Conservation (phyloP, 2,888 invertebrate genomes). For the Cremastinae sp. region DNA sequence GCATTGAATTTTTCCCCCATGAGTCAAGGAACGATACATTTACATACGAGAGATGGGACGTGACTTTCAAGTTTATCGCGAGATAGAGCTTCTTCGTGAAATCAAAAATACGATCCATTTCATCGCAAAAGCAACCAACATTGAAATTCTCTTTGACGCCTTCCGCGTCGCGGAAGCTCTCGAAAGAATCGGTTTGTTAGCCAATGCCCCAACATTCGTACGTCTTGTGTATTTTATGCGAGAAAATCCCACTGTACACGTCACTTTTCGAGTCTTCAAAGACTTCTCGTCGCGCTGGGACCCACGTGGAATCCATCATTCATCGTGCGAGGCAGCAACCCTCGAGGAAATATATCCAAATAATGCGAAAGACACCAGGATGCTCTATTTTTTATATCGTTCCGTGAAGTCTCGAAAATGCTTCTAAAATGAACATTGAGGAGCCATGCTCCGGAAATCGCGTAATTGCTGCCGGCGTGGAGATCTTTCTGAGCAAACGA, state of each 20-base stretch:
- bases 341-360: background rate
- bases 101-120: conserved; percentile 26
- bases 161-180: conserved; percentile 39
- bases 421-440: no score
- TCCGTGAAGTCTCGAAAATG: background rate
- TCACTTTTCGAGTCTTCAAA: conserved; percentile 34
- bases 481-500: conserved; percentile 6
- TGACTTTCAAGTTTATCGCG: conserved; percentile 3
- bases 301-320: conserved; percentile 25
- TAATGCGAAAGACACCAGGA: no score
- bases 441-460: background rate
- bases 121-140: conserved; percentile 15
- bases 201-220: background rate
- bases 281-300: background rate
- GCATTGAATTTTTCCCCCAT: conserved; percentile 6
- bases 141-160: conserved; percentile 45
- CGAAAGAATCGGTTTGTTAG: conserved; percentile 47
- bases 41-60: conserved; percentile 25
- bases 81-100: conserved; percentile 23
- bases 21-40: conserved; percentile 7
- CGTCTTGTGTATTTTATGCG: conserved; percentile 9
- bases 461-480: background rate
- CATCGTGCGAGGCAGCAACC: background rate
- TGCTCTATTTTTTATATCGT: no score
- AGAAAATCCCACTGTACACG: conserved; percentile 19